A percentile compares a stretch with the other conserved stretches of the same genome.
These are phyloP conservation scores for Acanthochromis polyacanthus DNA, from an alignment of 2,113 vertebrate genomes.

Conservation along the genomic window DNA sequence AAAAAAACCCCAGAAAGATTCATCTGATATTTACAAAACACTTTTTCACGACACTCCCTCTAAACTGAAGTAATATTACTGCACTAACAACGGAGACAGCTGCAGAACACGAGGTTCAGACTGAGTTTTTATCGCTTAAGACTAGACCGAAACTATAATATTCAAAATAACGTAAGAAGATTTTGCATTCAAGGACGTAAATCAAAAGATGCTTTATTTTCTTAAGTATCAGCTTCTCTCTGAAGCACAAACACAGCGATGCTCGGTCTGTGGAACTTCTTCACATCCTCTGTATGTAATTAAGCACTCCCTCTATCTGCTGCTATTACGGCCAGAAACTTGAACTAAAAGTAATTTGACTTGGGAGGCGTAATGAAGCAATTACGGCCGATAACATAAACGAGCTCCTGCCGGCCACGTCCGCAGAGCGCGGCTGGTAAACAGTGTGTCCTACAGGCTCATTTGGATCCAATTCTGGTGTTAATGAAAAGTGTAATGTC, in stretches of 20 bases:
- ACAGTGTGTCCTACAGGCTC: slow-evolving; percentile 33
- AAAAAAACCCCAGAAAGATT: too few species aligned
- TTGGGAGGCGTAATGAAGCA: slow-evolving; percentile 40
- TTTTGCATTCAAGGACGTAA: too few species aligned
- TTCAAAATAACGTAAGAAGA: too few species aligned
- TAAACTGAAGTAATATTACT: too few species aligned
- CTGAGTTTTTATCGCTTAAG: too few species aligned
- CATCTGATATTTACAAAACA: too few species aligned
- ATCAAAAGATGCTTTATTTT: too few species aligned
- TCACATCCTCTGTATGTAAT: not conserved
- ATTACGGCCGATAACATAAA: slow-evolving; percentile 56
- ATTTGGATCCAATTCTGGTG: slow-evolving; percentile 51
- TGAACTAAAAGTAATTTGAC: slow-evolving; percentile 31
- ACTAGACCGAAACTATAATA: too few species aligned
- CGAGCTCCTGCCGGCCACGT: slow-evolving; percentile 22
- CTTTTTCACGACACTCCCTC: too few species aligned
- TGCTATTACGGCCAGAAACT: not conserved
- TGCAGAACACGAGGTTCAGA: too few species aligned
- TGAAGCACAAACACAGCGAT: not conserved
- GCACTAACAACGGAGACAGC: too few species aligned
- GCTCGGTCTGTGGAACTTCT: not conserved
- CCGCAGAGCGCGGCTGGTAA: slow-evolving; percentile 21
- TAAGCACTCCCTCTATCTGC: not conserved
- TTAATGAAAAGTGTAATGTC: slow-evolving; percentile 71
- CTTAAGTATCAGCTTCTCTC: not conserved